Percentiles rank a stretch among this genome's conserved stretches.
phyloP scores from a whole-genome alignment of 1,140 invertebrate genomes.

The Trigoniulus corallinus region DNA sequence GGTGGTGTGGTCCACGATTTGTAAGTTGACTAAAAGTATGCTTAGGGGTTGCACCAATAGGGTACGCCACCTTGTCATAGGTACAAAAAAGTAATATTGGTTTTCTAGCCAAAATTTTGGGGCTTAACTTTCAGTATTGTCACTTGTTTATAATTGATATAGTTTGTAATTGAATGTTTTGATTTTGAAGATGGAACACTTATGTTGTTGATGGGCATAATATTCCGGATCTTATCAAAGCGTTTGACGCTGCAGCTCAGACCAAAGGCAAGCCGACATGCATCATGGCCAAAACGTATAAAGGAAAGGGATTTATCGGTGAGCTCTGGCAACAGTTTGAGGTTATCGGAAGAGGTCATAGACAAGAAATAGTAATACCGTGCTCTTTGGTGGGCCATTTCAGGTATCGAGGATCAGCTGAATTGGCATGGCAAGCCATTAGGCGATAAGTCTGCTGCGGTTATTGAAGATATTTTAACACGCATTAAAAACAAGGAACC shows the following conservation, averaged over 20 bases:
- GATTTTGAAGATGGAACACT: constrained; percentile 42
- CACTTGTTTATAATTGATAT: no score
- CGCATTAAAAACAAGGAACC: constrained; percentile 44
- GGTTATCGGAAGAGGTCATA: not conserved
- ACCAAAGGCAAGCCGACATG: constrained; percentile 77
- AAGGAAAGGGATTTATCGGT: constrained; percentile 59
- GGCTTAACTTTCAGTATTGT: no score
- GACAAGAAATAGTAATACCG: not conserved
- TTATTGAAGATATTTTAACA: constrained; percentile 50
- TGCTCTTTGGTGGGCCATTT: constrained; percentile 18
- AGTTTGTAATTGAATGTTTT: constrained; percentile 1
- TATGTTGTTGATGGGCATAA: constrained; percentile 93
- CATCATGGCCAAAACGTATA: constrained; percentile 88
- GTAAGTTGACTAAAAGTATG: no score
- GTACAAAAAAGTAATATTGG: no score
- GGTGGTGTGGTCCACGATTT: no score
- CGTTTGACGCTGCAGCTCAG: constrained; percentile 59
- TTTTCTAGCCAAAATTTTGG: no score
- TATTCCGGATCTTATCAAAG: constrained; percentile 72
- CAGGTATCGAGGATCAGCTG: constrained; percentile 70
- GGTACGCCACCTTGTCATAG: no score
- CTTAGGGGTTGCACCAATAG: no score
- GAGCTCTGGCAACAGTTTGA: constrained; percentile 1
- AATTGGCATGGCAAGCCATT: constrained; percentile 98
- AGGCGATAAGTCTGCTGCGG: constrained; percentile 54